Evolutionary conservation across 2,113 vertebrate species (phyloP), one percentile per base, ranked within the genome.

Genomic region (Ginglymostoma cirratum): DNA sequence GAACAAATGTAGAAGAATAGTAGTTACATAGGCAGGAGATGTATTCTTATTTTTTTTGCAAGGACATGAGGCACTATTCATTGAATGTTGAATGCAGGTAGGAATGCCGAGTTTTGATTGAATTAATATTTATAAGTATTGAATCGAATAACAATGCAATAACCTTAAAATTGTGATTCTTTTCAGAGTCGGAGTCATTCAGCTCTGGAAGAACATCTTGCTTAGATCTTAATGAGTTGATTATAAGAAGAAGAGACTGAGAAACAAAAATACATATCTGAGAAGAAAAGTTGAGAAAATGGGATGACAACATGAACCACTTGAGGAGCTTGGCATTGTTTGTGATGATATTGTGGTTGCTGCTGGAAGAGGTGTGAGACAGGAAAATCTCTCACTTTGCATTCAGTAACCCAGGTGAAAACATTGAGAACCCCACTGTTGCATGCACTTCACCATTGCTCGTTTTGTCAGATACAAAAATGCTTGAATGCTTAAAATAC

Each of bases 211-310:
- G 66, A 45, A 5, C 24, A 27, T 45, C 7, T 70, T 94, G 93
- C 72, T 95, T 72, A 48, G 93, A 95, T 94, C 38, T 94, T 69
- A 94, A 67, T 45, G 93, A 70, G 67, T 70, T 94, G 66, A 67
- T 70, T 94, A 19, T 67, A 69, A 42, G 48, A 48, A 48, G 66
- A 67, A 76, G 94, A 70, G 27, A 48, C 65, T 5, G 38, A 27
- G 10, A 12, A 34, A 76, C 12, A 12, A 76, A 76, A 76, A 34
- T 76, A 76, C 34, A 76, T 34, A 76, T 12, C 30, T 12, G 48
- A 72, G 45, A 95, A 52, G 24, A 72, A 72, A 70, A 76, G 6
- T 38, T 67, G 89, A 93, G 61, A 27, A 69, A 23, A 95, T 21
- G 6, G 66, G 21, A 95, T 52, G 23, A 14, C 24, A 42, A 27